Evolutionary conservation across 2,113 vertebrate genomes (phyloP), one percentile per base, ranked within the genome.

Genomic region (Prunella himalayana): DNA sequence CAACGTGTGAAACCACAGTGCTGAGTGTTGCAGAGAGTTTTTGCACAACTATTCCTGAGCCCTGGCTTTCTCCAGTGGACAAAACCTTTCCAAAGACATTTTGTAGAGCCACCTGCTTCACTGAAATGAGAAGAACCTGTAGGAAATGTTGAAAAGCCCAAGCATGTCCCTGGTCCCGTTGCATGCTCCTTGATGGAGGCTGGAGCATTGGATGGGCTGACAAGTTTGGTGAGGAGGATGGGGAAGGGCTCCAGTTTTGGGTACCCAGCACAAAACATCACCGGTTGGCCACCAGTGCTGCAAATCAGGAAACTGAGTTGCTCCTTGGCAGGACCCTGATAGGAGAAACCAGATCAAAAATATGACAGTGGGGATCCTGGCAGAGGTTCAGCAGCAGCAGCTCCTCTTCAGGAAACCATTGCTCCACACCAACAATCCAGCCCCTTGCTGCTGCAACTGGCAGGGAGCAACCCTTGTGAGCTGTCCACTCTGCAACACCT

Each of bases 11-110:
- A 98, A 98, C 97, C 98, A 90, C 97, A 97, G 88, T 16, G 33
- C 47, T 64, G 77, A 70, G 64, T 57, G 33, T 53, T 95, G 86
- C 94, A 89, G 90, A 92, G 84, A 90, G 92, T 87, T 82, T 97
- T 97, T 96, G 88, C 87, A 93, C 70, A 91, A 85, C 49, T 96
- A 93, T 97, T 97, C 97, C 97, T 95, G 90, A 97, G 92, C 91
- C 17, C 24, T 93, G 87, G 82, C 76, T 84, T 80, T 57, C 50
- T 86, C 88, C 12, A 2, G 88, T 27, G 42, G 71, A 87, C 5
- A 41, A 94, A 92, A 96, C 49, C 64, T 81, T 86, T 82, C 68
- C 97, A 95, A 93, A 97, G 66, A 51, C 11, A 16, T 83, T 96
- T 96, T 92, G 91, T 86, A 97, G 47, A 71, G 51, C 65, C 71